Conservation (phyloP, 1,140 invertebrate species). For the Cotesia typhae region DNA sequence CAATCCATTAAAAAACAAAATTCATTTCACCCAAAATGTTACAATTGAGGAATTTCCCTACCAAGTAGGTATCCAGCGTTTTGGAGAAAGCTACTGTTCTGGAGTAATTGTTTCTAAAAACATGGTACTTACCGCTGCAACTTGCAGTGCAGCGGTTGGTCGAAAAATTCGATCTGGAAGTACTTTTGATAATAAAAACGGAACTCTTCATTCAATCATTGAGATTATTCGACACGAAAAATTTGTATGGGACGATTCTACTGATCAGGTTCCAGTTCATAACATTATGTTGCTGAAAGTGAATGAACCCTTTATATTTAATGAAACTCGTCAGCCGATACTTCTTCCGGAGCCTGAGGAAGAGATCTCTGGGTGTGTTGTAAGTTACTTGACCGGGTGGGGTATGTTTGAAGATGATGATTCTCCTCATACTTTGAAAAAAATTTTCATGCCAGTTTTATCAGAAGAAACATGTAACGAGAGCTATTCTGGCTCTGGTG, state of each 20-base stretch:
- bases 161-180: too few species aligned
- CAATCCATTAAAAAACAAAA: too few species aligned
- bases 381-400: slow-evolving; percentile 60
- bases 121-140: too few species aligned
- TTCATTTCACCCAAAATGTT: too few species aligned
- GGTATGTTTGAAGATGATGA: slow-evolving; percentile 36
- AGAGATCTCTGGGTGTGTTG: slow-evolving; percentile 42
- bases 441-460: slow-evolving; percentile 46
- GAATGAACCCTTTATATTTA: slow-evolving; percentile 46
- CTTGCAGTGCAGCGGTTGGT: too few species aligned
- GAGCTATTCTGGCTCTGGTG: slow-evolving; percentile 35
- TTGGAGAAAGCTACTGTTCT: too few species aligned
- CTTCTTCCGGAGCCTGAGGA: slow-evolving; percentile 33
- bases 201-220: too few species aligned
- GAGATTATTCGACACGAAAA: too few species aligned
- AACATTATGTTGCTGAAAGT: slow-evolving; percentile 70
- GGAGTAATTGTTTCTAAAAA: too few species aligned
- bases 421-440: slow-evolving; percentile 35
- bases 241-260: slow-evolving; percentile 35
- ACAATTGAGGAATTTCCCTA: too few species aligned
- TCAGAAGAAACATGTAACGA: slow-evolving; percentile 42
- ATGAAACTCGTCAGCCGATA: slow-evolving; percentile 42
- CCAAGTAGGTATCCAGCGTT: too few species aligned
- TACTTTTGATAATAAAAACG: too few species aligned
- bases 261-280: slow-evolving; percentile 49